Conservation (phyloP, 2,888 invertebrate species). For the Acrocyrtus sp. region DNA sequence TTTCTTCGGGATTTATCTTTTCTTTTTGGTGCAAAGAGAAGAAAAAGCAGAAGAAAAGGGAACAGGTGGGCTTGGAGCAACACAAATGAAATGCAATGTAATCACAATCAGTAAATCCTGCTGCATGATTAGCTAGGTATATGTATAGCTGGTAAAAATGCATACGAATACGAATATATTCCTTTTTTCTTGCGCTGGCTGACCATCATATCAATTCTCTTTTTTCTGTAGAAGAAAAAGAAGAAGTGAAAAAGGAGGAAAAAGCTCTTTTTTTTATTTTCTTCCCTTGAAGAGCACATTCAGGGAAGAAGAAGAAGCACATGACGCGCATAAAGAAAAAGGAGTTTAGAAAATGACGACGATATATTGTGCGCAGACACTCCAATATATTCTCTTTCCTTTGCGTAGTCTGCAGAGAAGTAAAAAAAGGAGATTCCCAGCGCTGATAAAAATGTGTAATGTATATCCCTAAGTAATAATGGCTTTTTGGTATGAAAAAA, state of each 20-base stretch:
- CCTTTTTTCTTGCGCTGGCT: constrained; percentile 2
- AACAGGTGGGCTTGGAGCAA: constrained; percentile 37
- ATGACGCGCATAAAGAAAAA: constrained; percentile 31
- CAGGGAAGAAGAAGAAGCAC: neutral
- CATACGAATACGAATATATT: neutral
- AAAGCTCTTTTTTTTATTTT: too few species aligned
- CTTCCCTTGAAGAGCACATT: too few species aligned
- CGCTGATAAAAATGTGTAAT: constrained; percentile 42
- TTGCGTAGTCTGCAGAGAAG: constrained; percentile 6
- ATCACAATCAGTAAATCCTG: neutral
- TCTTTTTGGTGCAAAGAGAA: neutral
- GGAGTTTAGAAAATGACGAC: constrained; percentile 7
- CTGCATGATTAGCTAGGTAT: constrained; percentile 32
- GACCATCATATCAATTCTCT: neutral
- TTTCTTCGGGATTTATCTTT: constrained; percentile 50
- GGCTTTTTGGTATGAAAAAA: constrained; percentile 24
- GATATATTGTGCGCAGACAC: constrained; percentile 4
- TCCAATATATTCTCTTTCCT: neutral
- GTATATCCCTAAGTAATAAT: too few species aligned
- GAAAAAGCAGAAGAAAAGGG: constrained; percentile 15
- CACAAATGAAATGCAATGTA: constrained; percentile 9
- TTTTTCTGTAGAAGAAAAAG: neutral
- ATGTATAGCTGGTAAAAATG: neutral
- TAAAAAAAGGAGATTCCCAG: constrained; percentile 29
- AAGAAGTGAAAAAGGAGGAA: too few species aligned